A percentile compares a stretch with the other conserved stretches of the same genome.
Evolutionary conservation across 2,888 invertebrate genomes (phyloP).

Genomic region (Nephrotoma appendiculata): DNA sequence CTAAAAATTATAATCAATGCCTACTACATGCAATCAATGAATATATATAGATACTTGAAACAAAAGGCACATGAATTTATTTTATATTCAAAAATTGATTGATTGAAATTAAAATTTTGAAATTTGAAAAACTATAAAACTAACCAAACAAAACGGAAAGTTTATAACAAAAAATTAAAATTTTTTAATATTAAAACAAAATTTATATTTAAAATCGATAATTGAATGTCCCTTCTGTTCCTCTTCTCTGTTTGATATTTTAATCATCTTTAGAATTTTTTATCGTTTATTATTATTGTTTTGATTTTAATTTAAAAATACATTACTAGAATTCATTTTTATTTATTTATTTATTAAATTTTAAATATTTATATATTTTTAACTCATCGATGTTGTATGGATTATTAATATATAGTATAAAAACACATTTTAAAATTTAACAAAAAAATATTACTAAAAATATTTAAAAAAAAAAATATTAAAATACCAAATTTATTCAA

Average conservation of each 20-base stretch:
- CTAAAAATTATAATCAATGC: not conserved
- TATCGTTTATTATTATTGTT: not conserved
- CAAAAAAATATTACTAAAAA: too few relatives aligned
- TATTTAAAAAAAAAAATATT: not conserved
- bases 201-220: not conserved
- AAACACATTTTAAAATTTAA: not conserved
- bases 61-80: not conserved
- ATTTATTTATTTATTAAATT: not conserved
- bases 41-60: not conserved
- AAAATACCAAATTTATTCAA: not conserved
- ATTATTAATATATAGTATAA: not conserved
- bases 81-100: not conserved
- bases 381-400: not conserved
- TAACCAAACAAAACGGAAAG: not conserved
- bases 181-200: not conserved
- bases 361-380: not conserved
- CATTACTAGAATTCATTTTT: not conserved
- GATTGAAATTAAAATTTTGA: constrained; percentile 1
- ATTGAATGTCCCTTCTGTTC: not conserved
- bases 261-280: not conserved
- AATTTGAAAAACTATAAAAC: not conserved
- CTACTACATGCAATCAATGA: not conserved
- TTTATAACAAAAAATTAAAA: not conserved
- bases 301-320: not conserved
- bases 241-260: not conserved